These are phyloP conservation scores for Trematocara marginatum DNA, from an alignment of 2,113 vertebrate genomes.

Conservation along the genomic window DNA sequence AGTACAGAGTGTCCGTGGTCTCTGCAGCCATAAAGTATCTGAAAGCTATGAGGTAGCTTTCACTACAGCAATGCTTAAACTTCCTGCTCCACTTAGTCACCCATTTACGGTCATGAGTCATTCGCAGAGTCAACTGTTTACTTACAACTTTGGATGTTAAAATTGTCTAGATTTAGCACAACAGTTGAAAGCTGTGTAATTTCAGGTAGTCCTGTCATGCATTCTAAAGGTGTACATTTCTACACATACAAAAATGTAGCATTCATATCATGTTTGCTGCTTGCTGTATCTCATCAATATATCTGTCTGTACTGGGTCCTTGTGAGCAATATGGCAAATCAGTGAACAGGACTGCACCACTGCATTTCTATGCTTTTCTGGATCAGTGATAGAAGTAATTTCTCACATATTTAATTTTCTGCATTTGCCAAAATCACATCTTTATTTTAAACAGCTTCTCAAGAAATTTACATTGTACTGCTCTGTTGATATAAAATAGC, in stretches of 20 bases:
- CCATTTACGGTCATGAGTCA: neutral
- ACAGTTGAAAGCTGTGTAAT: neutral
- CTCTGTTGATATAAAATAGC: neutral
- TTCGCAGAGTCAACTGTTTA: neutral
- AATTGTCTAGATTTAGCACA: neutral
- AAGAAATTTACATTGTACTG: neutral
- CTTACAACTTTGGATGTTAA: neutral
- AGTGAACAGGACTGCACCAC: neutral
- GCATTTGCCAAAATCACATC: neutral
- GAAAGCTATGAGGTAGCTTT: neutral
- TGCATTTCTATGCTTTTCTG: neutral
- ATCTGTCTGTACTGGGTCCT: neutral
- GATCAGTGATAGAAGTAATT: neutral
- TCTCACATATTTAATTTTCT: neutral
- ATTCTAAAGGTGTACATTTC: neutral
- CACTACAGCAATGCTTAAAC: neutral
- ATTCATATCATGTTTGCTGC: neutral
- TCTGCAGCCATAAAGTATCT: neutral
- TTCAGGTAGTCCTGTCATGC: neutral
- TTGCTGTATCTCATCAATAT: neutral
- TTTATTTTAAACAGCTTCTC: neutral
- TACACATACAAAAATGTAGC: neutral
- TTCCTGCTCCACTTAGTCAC: neutral
- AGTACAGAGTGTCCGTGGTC: neutral
- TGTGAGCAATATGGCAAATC: neutral